Percentiles rank a stretch among this genome's conserved stretches.
phyloP scores from a whole-genome alignment of 2,888 invertebrate genomes.

The Agonopterix alstromeriana region DNA sequence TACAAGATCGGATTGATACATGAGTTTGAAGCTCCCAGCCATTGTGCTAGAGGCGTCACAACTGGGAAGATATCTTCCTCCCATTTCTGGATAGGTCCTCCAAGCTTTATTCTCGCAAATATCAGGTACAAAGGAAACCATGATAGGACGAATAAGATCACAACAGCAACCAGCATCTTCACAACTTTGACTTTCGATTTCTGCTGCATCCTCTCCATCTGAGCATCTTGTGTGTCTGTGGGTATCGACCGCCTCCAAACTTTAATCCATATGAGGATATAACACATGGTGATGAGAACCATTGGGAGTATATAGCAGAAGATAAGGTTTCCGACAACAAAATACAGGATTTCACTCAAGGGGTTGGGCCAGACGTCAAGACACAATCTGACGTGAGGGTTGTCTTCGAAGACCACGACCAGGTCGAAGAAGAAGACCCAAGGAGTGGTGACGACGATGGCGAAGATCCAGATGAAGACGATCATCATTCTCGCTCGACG shows the following conservation, averaged over 20 bases:
- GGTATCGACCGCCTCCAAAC: slow-evolving; percentile 93
- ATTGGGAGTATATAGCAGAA: slow-evolving; percentile 95
- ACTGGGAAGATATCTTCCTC: slow-evolving; percentile 88
- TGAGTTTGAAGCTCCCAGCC: slow-evolving; percentile 95
- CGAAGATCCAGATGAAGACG: slow-evolving; percentile 92
- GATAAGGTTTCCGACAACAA: slow-evolving; percentile 91
- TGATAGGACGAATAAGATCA: slow-evolving; percentile 93
- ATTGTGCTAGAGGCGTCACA: slow-evolving; percentile 92
- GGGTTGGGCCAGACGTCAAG: slow-evolving; percentile 92
- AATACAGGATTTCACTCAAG: slow-evolving; percentile 88
- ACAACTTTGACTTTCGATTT: slow-evolving; percentile 96
- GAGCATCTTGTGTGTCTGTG: slow-evolving; percentile 92
- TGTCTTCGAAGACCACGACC: slow-evolving; percentile 83
- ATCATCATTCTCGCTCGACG: slow-evolving; percentile 92
- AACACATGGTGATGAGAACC: slow-evolving; percentile 93
- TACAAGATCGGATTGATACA: slow-evolving; percentile 97
- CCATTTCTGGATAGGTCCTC: slow-evolving; percentile 84
- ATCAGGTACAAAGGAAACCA: slow-evolving; percentile 96
- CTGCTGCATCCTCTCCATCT: slow-evolving; percentile 94
- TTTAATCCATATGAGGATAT: slow-evolving; percentile 93
- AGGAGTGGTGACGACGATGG: slow-evolving; percentile 89
- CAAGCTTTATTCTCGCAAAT: slow-evolving; percentile 90
- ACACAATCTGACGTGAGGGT: slow-evolving; percentile 85
- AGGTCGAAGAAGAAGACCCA: slow-evolving; percentile 95
- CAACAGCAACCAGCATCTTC: slow-evolving; percentile 95